Evolutionary conservation across 2,113 vertebrate genomes (phyloP), one percentile per base, ranked within the genome.

Genomic region (Regulus satrapa): DNA sequence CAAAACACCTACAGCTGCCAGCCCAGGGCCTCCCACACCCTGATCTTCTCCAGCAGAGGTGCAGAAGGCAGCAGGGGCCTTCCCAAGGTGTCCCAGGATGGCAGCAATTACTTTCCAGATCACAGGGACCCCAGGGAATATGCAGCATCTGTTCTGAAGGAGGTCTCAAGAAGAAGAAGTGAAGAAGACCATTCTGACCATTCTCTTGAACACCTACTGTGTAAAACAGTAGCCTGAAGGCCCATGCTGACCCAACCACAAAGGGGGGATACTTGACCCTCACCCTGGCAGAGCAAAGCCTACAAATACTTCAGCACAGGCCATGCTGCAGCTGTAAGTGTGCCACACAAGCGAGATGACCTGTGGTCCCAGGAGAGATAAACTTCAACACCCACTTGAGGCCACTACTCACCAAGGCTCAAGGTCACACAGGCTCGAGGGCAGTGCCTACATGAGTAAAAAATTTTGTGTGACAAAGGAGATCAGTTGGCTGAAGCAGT

Each of bases 361-460:
- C 58, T 55, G 3, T 9, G 9, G 46, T 69, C 71, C 43, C 62
- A 26, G 23, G 13, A 67, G 63, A 67, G 64, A 72, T 43, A 6
- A 81, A 77, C 56, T 84, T 94, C 92, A 96, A 43, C 86, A 94
- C 48, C 26, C 73, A 63, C 95, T 92, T 81, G 55, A 87, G 51
- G 46, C 55, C 32, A 9, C 64, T 25, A 14, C 38, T 55, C 61
- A 74, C 38, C 64, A 46, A 62, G 59, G 41, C 62, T 77, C 49
- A 52, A 49, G 80, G 83, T 86, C 91, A 94, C 49, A 5, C 6
- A 32, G 66, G 12, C 72, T 62, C 46, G 58, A 71, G 38, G 49
- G 29, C 72, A 83, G 38, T 4, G 10, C 21, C 73, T 19, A 5
- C 18, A 11, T 10, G 63, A 89, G 72, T 41, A 63, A 34, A 48